phyloP scores from a whole-genome alignment of 2,888 invertebrate genomes.

The Trypoxylon attenuatum region DNA sequence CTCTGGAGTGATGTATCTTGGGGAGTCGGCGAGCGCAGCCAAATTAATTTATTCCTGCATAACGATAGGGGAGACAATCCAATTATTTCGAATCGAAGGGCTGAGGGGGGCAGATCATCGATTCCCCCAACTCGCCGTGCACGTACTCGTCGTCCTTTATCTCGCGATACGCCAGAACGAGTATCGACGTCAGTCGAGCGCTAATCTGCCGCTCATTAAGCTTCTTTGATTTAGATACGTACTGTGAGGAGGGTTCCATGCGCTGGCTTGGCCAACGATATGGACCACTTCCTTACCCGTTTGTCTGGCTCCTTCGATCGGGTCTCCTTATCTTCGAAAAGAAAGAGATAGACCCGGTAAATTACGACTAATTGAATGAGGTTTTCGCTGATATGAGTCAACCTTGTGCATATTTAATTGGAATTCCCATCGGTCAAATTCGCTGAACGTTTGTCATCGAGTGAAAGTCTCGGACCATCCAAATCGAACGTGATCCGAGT shows the following conservation, averaged over 20 bases:
- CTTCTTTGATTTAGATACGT: conserved; percentile 54
- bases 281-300: conserved; percentile 22
- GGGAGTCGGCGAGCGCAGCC: neutral
- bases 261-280: conserved; percentile 26
- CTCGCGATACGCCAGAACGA: conserved; percentile 28
- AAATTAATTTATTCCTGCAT: conserved; percentile 5
- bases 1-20: too few species aligned
- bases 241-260: conserved; percentile 11
- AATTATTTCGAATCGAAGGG: conserved; percentile 39
- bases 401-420: conserved; percentile 56
- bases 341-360: conserved; percentile 14
- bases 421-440: conserved; percentile 57
- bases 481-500: too few species aligned
- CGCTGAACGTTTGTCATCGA: too few species aligned
- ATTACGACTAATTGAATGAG: conserved; percentile 24
- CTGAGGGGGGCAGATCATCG: conserved; percentile 23
- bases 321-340: neutral
- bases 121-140: conserved; percentile 20
- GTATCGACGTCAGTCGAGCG: conserved; percentile 41
- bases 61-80: conserved; percentile 38
- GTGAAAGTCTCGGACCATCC: too few species aligned
- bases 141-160: conserved; percentile 19
- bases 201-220: conserved; percentile 60
- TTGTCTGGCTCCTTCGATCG: neutral
- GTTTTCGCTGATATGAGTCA: conserved; percentile 45